Conservation (phyloP, 2,113 vertebrate species). For the Ellobius talpinus region DNA sequence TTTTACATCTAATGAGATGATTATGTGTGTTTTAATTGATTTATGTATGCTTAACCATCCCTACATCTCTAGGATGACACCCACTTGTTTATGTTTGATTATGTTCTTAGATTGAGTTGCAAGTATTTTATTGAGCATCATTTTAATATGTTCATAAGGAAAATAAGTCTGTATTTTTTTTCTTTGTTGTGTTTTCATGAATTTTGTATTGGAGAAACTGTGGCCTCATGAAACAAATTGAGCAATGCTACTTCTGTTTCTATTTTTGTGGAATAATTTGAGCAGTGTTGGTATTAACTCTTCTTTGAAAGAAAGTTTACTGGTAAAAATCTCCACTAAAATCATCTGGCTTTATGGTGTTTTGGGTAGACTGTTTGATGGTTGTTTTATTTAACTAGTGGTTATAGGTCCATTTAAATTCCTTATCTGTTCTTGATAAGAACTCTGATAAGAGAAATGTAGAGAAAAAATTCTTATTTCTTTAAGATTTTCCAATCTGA, state of each 20-base stretch:
- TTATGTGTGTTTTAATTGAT: not conserved
- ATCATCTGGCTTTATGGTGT: not conserved
- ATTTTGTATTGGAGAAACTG: not conserved
- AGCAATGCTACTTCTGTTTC: not conserved
- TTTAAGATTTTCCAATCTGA: not conserved
- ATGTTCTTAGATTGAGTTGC: not conserved
- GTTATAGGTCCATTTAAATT: not conserved
- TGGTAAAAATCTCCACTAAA: not conserved
- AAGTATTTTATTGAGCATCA: not conserved
- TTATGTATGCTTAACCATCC: not conserved
- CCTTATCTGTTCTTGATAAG: not conserved
- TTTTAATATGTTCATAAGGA: not conserved
- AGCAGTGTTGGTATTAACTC: not conserved
- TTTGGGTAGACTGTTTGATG: too few relatives aligned
- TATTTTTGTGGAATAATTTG: not conserved
- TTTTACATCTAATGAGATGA: not conserved
- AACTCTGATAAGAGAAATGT: not conserved
- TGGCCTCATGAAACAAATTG: not conserved
- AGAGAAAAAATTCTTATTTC: not conserved
- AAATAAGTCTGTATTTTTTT: not conserved
- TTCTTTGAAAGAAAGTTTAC: not conserved
- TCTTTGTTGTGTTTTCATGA: not conserved
- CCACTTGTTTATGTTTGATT: not conserved
- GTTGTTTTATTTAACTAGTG: not conserved
- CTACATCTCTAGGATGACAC: not conserved